These are phyloP conservation scores for Drosophila sproati DNA, from an alignment of 1,140 invertebrate species.

Conservation along the genomic window DNA sequence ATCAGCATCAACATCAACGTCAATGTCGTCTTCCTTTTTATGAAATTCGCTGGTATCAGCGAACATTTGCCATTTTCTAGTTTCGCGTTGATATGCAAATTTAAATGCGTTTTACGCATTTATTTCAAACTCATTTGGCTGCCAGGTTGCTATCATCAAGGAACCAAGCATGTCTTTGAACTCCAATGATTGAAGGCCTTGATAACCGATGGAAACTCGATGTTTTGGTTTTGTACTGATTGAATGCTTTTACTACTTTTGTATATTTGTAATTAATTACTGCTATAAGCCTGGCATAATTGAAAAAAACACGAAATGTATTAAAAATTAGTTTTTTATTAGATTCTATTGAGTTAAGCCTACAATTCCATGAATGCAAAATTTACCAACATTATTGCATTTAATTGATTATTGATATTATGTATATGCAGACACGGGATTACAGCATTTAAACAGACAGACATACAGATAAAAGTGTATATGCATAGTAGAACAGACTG, in stretches of 20 bases:
- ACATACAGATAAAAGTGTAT: not conserved
- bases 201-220: too few species aligned
- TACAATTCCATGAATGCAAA: not conserved
- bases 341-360: too few species aligned
- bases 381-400: not conserved
- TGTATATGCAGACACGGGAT: conserved; percentile 17
- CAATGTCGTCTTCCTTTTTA: conserved; percentile 4
- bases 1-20: conserved; percentile 8
- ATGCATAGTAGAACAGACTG: conserved; percentile 25
- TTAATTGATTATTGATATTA: conserved; percentile 38
- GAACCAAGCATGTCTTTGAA: not conserved
- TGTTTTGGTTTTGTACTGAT: too few species aligned
- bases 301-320: too few species aligned
- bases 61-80: conserved; percentile 35
- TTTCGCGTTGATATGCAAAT: conserved; percentile 67
- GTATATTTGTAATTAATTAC: too few species aligned
- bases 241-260: too few species aligned
- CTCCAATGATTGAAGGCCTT: too few species aligned
- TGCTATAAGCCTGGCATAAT: too few species aligned
- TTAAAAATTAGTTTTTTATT: too few species aligned
- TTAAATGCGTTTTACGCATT: conserved; percentile 65
- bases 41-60: conserved; percentile 46
- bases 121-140: not conserved
- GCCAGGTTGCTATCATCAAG: not conserved
- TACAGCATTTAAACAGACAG: not conserved